phyloP scores from a whole-genome alignment of 2,888 invertebrate genomes.

The Sminthurinus aureus region DNA sequence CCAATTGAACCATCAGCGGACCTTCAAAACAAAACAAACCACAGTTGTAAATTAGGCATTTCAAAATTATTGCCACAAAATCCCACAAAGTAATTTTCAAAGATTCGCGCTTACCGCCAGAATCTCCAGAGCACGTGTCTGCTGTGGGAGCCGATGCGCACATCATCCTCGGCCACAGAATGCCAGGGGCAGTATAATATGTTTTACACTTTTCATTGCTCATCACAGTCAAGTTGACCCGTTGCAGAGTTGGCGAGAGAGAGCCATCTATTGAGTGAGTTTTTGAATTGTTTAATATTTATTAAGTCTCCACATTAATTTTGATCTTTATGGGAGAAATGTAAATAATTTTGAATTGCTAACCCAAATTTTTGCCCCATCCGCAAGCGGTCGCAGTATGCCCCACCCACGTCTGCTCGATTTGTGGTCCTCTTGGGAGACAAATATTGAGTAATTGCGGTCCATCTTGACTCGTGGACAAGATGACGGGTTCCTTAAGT shows the following conservation, averaged over 20 bases:
- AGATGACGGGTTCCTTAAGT: slow-evolving; percentile 54
- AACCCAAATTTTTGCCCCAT: slow-evolving; percentile 60
- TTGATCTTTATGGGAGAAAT: too few species aligned
- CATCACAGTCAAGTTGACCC: slow-evolving; percentile 20
- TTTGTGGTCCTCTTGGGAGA: slow-evolving; percentile 48
- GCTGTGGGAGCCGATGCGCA: not conserved
- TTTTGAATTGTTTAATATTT: too few species aligned
- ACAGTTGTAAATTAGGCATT: too few species aligned
- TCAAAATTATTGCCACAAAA: too few species aligned
- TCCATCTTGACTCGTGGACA: slow-evolving; percentile 49
- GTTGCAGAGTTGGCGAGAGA: slow-evolving; percentile 15
- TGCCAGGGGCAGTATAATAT: slow-evolving; percentile 3
- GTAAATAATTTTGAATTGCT: too few species aligned
- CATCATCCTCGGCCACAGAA: slow-evolving; percentile 25
- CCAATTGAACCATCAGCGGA: slow-evolving; percentile 17
- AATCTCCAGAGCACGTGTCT: slow-evolving; percentile 25
- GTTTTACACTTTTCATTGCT: slow-evolving; percentile 14
- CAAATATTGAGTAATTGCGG: slow-evolving; percentile 56
- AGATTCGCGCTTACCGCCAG: slow-evolving; percentile 16
- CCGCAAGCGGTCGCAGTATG: slow-evolving; percentile 60
- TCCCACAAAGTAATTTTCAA: too few species aligned
- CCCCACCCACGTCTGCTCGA: slow-evolving; percentile 53
- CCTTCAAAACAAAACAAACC: too few species aligned
- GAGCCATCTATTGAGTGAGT: too few species aligned
- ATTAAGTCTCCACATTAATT: too few species aligned